phyloP scores from a whole-genome alignment of 2,888 invertebrate genomes.

The Physocephala rufipes region DNA sequence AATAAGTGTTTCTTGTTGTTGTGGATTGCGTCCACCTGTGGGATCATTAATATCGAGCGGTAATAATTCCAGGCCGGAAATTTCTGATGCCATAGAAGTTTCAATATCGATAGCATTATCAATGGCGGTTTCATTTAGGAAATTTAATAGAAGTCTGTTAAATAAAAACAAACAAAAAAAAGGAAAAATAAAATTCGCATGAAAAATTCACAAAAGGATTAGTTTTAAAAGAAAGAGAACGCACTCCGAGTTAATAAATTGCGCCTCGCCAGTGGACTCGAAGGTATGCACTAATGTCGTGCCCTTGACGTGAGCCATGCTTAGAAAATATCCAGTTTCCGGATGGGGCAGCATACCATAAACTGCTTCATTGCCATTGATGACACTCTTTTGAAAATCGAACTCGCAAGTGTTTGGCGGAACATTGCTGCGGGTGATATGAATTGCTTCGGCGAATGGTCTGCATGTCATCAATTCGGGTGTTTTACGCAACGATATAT shows the following conservation, averaged over 20 bases:
- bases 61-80: slow-evolving; percentile 56
- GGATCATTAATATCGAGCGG: slow-evolving; percentile 61
- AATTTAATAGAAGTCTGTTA: slow-evolving; percentile 58
- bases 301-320: slow-evolving; percentile 64
- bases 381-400: slow-evolving; percentile 65
- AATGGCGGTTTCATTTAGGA: slow-evolving; percentile 62
- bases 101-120: slow-evolving; percentile 64
- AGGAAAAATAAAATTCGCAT: background rate
- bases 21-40: slow-evolving; percentile 64
- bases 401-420: slow-evolving; percentile 64
- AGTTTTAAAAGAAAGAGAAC: slow-evolving; percentile 21
- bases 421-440: slow-evolving; percentile 64
- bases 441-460: slow-evolving; percentile 63
- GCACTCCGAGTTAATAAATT: slow-evolving; percentile 64
- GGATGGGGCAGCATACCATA: slow-evolving; percentile 62
- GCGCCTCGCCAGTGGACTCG: slow-evolving; percentile 65
- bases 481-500: slow-evolving; percentile 63
- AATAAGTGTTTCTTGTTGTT: slow-evolving; percentile 60
- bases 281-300: slow-evolving; percentile 65
- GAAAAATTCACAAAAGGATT: background rate
- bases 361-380: slow-evolving; percentile 64
- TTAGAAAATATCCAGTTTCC: slow-evolving; percentile 61
- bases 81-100: slow-evolving; percentile 61
- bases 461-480: slow-evolving; percentile 63
- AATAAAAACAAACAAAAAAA: background rate